Evolutionary conservation across 2,888 invertebrate species (phyloP).

Genomic region (Pterostichus niger): DNA sequence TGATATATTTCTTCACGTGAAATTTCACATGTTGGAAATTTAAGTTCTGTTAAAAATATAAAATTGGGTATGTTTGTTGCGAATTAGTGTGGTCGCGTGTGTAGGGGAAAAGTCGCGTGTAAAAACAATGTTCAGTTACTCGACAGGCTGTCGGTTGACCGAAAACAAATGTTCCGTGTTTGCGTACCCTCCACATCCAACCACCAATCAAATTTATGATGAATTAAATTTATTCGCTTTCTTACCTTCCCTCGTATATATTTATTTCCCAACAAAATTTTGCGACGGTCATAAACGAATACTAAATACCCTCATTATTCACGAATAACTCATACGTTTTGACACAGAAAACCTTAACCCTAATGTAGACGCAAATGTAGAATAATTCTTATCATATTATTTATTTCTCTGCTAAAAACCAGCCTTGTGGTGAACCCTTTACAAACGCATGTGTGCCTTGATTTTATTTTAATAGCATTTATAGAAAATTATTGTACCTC

Average conservation of each 20-base stretch:
- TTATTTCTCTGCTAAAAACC: background rate
- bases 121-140: slow-evolving; percentile 45
- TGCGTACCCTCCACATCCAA: slow-evolving; percentile 36
- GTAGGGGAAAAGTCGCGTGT: slow-evolving; percentile 30
- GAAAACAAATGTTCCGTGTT: slow-evolving; percentile 51
- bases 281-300: slow-evolving; percentile 14
- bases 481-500: too few relatives aligned
- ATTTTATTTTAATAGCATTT: too few relatives aligned
- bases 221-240: slow-evolving; percentile 37
- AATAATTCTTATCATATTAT: background rate
- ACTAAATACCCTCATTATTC: background rate
- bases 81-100: slow-evolving; percentile 38
- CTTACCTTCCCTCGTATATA: slow-evolving; percentile 16
- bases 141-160: slow-evolving; percentile 44
- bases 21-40: too few relatives aligned
- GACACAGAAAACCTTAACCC: background rate
- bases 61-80: slow-evolving; percentile 23
- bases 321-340: background rate
- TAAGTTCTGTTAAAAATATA: background rate
- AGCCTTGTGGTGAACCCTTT: background rate
- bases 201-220: slow-evolving; percentile 42
- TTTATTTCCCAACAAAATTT: background rate
- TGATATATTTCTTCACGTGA: too few relatives aligned
- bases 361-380: background rate
- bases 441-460: too few relatives aligned